Evolutionary conservation across 2,113 vertebrate species (phyloP), one percentile per base, ranked within the genome.

Genomic region (Daboia siamensis): DNA sequence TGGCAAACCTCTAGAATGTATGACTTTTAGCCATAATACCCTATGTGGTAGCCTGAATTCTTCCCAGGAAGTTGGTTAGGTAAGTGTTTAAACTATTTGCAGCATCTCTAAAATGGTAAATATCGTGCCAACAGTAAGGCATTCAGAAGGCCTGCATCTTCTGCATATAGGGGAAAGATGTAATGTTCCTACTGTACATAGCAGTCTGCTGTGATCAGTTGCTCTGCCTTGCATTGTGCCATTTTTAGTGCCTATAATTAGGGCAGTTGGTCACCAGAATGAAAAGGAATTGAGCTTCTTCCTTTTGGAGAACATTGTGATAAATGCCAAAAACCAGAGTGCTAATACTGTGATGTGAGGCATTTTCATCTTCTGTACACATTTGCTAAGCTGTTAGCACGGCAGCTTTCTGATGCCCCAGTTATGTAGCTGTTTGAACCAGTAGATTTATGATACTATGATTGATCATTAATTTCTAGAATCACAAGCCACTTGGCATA

Each of bases 351-450:
- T 87, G 86, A 94, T 93, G 94, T 91, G 90, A 55, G 90, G 87
- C 92, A 86, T 87, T 95, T 92, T 92, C 0, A 17, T 57, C 64
- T 57, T 89, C 17, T 44, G 74, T 84, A 56, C 52, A 80, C 48
- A 56, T 80, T 52, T 57, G 91, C 87, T 17, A 89, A 0, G 1
- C 33, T 91, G 85, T 26, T 57, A 92, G 57, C 10, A 17, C 59
- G 64, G 26, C 84, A 4, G 29, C 91, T 92, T 96, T 88, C 91
- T n/a, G 87, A 48, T 93, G 74, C 85, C 92, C 88, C 87, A 92
- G 8, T 94, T 93, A 90, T 21, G 1, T 1, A 3, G 55, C 89
- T 86, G 90, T 93, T 94, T 94, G 91, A 54, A 93, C 91, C 44
- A 0, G 4, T 4, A 1, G 55, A 64, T 55, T 92, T 90, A 26